Evolutionary conservation across 2,888 invertebrate species (phyloP).

Genomic region (Noctua janthina): DNA sequence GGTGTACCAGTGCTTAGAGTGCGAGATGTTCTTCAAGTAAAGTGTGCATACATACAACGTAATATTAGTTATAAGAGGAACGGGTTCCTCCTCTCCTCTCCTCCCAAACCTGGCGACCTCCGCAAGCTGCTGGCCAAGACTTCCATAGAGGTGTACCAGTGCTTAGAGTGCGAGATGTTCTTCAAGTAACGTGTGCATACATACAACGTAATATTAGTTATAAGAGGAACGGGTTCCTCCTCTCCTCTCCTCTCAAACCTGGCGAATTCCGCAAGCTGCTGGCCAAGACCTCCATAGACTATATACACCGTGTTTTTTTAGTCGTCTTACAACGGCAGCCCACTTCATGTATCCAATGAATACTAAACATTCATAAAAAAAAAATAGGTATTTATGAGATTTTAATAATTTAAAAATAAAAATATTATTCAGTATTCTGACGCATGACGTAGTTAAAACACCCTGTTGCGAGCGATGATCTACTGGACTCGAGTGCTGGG

Average conservation of each 20-base stretch:
- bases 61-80: neutral
- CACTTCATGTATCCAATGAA: too few species aligned
- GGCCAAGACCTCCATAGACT: slow-evolving; percentile 85
- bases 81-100: neutral
- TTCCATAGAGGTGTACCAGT: slow-evolving; percentile 86
- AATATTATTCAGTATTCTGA: too few species aligned
- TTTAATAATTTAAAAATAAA: too few species aligned
- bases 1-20: slow-evolving; percentile 86
- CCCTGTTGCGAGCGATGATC: too few species aligned
- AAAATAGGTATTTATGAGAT: too few species aligned
- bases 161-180: slow-evolving; percentile 87
- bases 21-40: slow-evolving; percentile 88
- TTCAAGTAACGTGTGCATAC: slow-evolving; percentile 78
- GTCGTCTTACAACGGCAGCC: too few species aligned
- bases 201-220: neutral
- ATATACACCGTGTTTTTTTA: too few species aligned
- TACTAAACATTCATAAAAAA: too few species aligned
- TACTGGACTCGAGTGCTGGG: too few species aligned
- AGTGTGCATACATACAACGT: slow-evolving; percentile 33
- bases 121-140: slow-evolving; percentile 85
- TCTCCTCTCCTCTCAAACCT: slow-evolving; percentile 69
- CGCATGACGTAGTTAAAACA: too few species aligned
- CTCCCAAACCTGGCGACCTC: slow-evolving; percentile 80
- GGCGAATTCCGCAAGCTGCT: slow-evolving; percentile 83
- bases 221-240: neutral